Evolutionary conservation across 2,797 vertebrate genomes (phyloP).

Genomic region (Emydoidea blandingii): DNA sequence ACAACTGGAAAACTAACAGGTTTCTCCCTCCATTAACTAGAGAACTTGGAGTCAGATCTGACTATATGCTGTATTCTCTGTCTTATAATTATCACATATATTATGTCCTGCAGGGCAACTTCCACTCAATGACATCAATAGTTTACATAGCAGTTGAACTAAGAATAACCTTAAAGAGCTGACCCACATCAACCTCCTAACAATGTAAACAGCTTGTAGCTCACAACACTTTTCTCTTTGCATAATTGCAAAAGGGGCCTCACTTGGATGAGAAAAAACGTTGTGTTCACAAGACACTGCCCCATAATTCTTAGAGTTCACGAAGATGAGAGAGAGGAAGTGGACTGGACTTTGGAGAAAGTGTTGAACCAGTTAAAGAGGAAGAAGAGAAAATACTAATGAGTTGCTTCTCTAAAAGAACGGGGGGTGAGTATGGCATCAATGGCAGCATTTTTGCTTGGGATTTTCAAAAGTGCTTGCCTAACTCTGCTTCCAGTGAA

Average conservation of each 20-base stretch:
- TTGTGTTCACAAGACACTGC: constrained; percentile 2
- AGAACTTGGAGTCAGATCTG: constrained; percentile 39
- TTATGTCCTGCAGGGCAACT: constrained; percentile 44
- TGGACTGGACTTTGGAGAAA: background rate
- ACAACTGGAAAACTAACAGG: background rate
- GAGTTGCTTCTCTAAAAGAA: background rate
- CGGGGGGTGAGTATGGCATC: background rate
- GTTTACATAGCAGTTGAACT: constrained; percentile 65
- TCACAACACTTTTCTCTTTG: constrained; percentile 48
- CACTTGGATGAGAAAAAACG: background rate
- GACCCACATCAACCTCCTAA: constrained; percentile 44
- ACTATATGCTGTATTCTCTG: constrained; percentile 55
- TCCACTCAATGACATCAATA: constrained; percentile 66
- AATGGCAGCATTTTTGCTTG: background rate
- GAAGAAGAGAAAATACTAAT: background rate
- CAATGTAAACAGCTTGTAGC: constrained; percentile 64
- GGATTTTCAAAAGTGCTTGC: background rate
- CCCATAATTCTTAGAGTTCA: constrained; percentile 19
- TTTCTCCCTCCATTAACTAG: constrained; percentile 24
- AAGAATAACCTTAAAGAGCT: constrained; percentile 72
- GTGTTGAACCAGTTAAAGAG: background rate
- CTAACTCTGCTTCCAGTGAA: background rate
- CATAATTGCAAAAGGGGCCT: constrained; percentile 38
- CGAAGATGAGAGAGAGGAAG: constrained; percentile 12
- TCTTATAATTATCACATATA: constrained; percentile 62